A percentile compares a stretch with the other conserved stretches of the same genome.
phyloP scores from a whole-genome alignment of 1,140 invertebrate genomes.

The Scaptodrosophila lebanonensis region DNA sequence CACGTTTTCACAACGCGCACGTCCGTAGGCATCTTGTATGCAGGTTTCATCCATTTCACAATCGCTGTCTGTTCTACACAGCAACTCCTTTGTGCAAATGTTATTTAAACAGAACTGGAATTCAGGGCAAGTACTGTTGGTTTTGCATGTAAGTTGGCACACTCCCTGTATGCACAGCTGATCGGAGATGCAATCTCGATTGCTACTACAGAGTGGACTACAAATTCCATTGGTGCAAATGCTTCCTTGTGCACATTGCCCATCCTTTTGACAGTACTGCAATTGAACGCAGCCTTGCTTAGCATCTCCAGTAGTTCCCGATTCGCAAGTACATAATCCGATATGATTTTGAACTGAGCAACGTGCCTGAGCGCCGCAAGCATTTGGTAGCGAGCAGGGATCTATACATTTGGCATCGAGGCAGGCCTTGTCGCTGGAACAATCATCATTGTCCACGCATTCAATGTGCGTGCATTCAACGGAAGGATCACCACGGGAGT shows the following conservation, averaged over 20 bases:
- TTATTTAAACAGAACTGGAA: slow-evolving; percentile 89
- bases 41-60: slow-evolving; percentile 85
- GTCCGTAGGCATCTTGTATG: slow-evolving; percentile 82
- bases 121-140: slow-evolving; percentile 87
- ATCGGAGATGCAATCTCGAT: slow-evolving; percentile 87
- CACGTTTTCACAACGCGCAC: slow-evolving; percentile 84
- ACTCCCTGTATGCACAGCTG: slow-evolving; percentile 88
- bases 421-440: slow-evolving; percentile 84
- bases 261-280: slow-evolving; percentile 87
- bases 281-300: slow-evolving; percentile 87
- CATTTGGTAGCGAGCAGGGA: slow-evolving; percentile 87
- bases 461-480: slow-evolving; percentile 85
- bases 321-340: slow-evolving; percentile 87
- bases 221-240: slow-evolving; percentile 90
- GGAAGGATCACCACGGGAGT: slow-evolving; percentile 86
- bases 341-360: slow-evolving; percentile 85
- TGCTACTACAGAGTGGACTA: slow-evolving; percentile 84
- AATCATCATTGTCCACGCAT: slow-evolving; percentile 89
- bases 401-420: slow-evolving; percentile 88
- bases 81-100: slow-evolving; percentile 88
- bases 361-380: slow-evolving; percentile 88
- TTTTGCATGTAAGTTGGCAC: slow-evolving; percentile 87
- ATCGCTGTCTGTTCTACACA: slow-evolving; percentile 84
- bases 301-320: slow-evolving; percentile 91
- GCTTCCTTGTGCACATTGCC: slow-evolving; percentile 87